Base-by-base conservation (phyloP, 2,888 invertebrate genomes). In the Agelastica alni region DNA sequence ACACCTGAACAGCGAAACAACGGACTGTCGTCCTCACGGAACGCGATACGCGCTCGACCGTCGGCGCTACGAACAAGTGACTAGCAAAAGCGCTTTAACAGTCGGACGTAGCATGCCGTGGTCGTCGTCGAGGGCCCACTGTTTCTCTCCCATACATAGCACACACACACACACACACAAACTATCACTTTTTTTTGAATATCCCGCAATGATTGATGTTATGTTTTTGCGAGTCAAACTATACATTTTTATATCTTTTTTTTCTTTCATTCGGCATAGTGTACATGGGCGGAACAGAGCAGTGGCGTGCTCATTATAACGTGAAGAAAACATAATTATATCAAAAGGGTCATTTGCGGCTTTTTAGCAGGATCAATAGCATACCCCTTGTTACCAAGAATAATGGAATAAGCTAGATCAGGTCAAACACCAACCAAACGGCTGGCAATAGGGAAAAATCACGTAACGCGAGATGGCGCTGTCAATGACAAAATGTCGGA, bases 101-200 rank as follows among this genome's bases (percentile, higher is more conserved):
- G 54, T 54, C 37, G 31, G 22, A 22, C 12, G 34, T 44, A 37
- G 48, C 31, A 30, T 37, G 14, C 31, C 32, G 22, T 28, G 37
- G 39, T 31, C 16, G 28, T 37, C 28, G 37, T 52, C n/a, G n/a
- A n/a, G n/a, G 41, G 47, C 43, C 43, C 36, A 48, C 48, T 43
- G 34, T 48, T 47, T 53, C 48, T 53, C 48, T 48, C 51, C 48
- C 52, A 53, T 51, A 52, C 26, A 26, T 26, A 26, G 26, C 26
- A 26, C 26, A 26, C 26, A 7, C 6, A 7, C 26, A 26, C 48
- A 2, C 31, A 12, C 12, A n/a, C 28, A 32, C 31, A 32, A 36
- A 56, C 56, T 56, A 56, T 56, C 56, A 56, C 56, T 56, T 57
- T 57, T 54, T 36, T 57, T 53, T 47, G 44, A 55, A 55, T 55